These are phyloP conservation scores for Buceros bicornis DNA, from an alignment of 2,797 vertebrate species.

Conservation along the genomic window DNA sequence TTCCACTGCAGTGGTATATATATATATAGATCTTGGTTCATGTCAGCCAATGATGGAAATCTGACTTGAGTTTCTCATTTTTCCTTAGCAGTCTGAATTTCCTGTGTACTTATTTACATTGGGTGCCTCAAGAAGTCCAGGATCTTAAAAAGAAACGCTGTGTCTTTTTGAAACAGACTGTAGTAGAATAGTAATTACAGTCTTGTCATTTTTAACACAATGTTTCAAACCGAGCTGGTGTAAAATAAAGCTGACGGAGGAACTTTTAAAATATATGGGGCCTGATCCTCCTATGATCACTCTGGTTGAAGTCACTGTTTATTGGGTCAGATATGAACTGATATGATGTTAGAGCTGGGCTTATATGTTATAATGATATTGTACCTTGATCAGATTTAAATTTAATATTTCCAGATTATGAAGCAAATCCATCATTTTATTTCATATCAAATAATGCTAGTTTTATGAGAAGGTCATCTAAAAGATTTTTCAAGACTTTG, in stretches of 20 bases:
- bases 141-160: slow-evolving; percentile 6
- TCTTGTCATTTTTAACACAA: slow-evolving; percentile 21
- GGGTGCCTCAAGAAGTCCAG: slow-evolving; percentile 38
- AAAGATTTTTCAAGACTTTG: slow-evolving; percentile 83
- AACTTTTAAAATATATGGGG: slow-evolving; percentile 25
- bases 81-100: slow-evolving; percentile 45
- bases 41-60: slow-evolving; percentile 55
- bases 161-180: slow-evolving; percentile 5
- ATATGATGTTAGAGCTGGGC: not conserved
- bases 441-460: slow-evolving; percentile 78
- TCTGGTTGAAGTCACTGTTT: not conserved
- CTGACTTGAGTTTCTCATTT: slow-evolving; percentile 60
- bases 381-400: slow-evolving; percentile 47
- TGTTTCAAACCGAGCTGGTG: not conserved
- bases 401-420: slow-evolving; percentile 64
- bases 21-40: slow-evolving; percentile 26
- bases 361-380: not conserved
- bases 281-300: not conserved
- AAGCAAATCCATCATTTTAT: slow-evolving; percentile 71
- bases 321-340: not conserved
- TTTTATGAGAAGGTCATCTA: slow-evolving; percentile 84
- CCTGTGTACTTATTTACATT: slow-evolving; percentile 37
- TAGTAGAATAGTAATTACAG: slow-evolving; percentile 15
- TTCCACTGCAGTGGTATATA: not conserved
- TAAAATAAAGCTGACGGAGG: slow-evolving; percentile 9